phyloP scores from a whole-genome alignment of 2,113 vertebrate species.

The Cebidichthys violaceus region DNA sequence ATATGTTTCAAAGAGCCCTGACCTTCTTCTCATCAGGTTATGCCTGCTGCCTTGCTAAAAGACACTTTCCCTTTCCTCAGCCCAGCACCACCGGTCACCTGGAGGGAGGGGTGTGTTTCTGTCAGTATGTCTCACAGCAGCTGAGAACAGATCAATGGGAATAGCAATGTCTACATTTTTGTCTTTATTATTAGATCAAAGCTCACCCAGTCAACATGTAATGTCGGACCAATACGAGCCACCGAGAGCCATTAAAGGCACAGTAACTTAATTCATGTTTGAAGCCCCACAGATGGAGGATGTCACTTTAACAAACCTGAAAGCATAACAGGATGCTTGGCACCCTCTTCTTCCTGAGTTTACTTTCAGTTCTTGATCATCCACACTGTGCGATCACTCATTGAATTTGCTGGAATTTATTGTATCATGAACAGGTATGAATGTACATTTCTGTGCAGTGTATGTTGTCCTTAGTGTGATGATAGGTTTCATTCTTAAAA shows the following conservation, averaged over 20 bases:
- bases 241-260: slow-evolving; percentile 2
- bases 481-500: neutral
- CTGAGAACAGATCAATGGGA: slow-evolving; percentile 25
- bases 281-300: neutral
- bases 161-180: slow-evolving; percentile 3
- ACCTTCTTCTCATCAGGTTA: slow-evolving; percentile 70
- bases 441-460: neutral
- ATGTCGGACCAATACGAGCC: neutral
- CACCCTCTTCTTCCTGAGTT: neutral
- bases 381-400: neutral
- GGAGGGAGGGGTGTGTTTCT: slow-evolving; percentile 74
- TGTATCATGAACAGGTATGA: slow-evolving; percentile 29
- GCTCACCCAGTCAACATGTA: neutral
- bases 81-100: slow-evolving; percentile 45
- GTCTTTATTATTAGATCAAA: neutral
- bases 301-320: neutral
- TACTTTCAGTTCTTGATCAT: neutral
- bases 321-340: neutral
- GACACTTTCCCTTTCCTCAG: slow-evolving; percentile 50
- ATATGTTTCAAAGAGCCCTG: slow-evolving; percentile 67
- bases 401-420: neutral
- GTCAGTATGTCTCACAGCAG: slow-evolving; percentile 70
- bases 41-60: slow-evolving; percentile 71
- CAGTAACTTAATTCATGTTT: neutral
- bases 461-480: neutral